Evolutionary conservation across 2,797 vertebrate genomes (phyloP).

Genomic region (Macrochelys suwanniensis): DNA sequence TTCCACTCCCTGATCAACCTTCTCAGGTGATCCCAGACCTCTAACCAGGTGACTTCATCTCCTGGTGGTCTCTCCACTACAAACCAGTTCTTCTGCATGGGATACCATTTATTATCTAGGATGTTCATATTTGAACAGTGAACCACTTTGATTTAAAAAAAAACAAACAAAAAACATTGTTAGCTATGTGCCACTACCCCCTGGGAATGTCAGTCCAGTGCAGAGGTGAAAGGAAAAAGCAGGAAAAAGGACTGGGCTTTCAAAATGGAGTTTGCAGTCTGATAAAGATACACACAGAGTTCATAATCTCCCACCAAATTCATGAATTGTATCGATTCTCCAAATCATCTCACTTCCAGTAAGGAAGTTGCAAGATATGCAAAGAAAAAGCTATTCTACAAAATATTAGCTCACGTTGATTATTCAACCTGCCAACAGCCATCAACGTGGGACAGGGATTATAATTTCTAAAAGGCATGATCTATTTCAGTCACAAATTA

Average conservation of each 20-base stretch:
- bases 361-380: not conserved
- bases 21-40: not conserved
- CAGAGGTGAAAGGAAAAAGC: not conserved
- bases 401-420: not conserved
- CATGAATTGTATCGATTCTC: not conserved
- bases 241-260: not conserved
- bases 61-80: too few relatives aligned
- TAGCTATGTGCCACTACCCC: not conserved
- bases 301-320: not conserved
- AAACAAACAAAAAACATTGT: too few relatives aligned
- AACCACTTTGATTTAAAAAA: not conserved
- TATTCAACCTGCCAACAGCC: not conserved
- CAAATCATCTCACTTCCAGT: not conserved
- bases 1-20: not conserved
- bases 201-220: not conserved
- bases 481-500: constrained; percentile 16
- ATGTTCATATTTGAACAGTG: not conserved
- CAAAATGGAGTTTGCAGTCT: not conserved
- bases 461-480: not conserved
- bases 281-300: not conserved
- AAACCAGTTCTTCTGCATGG: not conserved
- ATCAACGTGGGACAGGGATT: not conserved
- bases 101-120: not conserved
- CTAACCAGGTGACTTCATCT: too few relatives aligned
- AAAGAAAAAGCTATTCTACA: not conserved